These are phyloP conservation scores for Chouioia cunea DNA, from an alignment of 2,888 invertebrate genomes.

Conservation along the genomic window DNA sequence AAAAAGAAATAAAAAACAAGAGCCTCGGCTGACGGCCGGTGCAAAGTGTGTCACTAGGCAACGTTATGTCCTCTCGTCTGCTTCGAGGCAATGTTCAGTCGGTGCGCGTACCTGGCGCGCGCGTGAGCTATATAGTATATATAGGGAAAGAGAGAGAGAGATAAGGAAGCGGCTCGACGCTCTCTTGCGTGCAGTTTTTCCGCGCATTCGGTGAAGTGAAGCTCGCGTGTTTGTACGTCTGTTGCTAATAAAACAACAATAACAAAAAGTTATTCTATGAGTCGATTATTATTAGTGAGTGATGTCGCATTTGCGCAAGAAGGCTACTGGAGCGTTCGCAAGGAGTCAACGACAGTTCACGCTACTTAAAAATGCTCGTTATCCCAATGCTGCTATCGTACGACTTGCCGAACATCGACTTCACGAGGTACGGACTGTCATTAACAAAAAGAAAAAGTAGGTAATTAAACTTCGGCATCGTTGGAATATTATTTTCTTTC, in stretches of 20 bases:
- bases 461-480: too few relatives aligned
- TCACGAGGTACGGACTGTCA: constrained; percentile 58
- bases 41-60: too few relatives aligned
- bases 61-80: too few relatives aligned
- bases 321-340: constrained; percentile 39
- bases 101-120: background rate
- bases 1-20: too few relatives aligned
- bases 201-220: too few relatives aligned
- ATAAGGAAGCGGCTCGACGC: background rate
- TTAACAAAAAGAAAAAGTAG: too few relatives aligned
- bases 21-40: too few relatives aligned
- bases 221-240: too few relatives aligned
- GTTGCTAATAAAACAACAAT: too few relatives aligned
- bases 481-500: too few relatives aligned
- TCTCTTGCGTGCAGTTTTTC: background rate
- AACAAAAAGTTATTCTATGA: too few relatives aligned
- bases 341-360: constrained; percentile 54
- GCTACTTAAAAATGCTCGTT: constrained; percentile 56
- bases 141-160: background rate
- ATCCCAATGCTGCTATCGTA: constrained; percentile 48
- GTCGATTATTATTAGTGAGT: constrained; percentile 8
- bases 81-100: too few relatives aligned
- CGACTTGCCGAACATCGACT: constrained; percentile 58
- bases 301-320: constrained; percentile 54
- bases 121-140: background rate